These are phyloP conservation scores for Drosophila oshimai DNA, from an alignment of 1,140 invertebrate species.

Conservation along the genomic window DNA sequence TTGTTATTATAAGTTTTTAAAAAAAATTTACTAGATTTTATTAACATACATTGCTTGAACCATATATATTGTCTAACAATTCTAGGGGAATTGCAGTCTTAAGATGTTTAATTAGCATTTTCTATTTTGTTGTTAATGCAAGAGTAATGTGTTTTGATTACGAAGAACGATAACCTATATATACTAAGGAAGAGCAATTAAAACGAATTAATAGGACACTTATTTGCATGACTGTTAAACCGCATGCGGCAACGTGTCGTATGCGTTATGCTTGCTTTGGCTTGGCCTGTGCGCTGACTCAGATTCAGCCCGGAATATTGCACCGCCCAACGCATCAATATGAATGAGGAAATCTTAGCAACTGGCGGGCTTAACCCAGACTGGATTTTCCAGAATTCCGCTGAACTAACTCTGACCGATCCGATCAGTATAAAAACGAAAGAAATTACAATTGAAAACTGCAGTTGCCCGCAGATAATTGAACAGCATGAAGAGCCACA, in stretches of 20 bases:
- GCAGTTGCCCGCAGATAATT: slow-evolving; percentile 6
- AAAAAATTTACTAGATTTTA: no score
- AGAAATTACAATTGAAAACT: neutral
- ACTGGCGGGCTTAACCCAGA: neutral
- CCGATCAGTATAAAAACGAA: slow-evolving; percentile 20
- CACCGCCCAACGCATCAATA: neutral
- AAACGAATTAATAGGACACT: neutral
- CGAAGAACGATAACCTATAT: no score
- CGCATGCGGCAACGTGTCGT: slow-evolving; percentile 14
- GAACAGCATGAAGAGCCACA: slow-evolving; percentile 13
- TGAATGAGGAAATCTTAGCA: slow-evolving; percentile 18
- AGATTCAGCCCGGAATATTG: neutral
- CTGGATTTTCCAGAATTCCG: slow-evolving; percentile 16
- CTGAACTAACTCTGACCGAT: neutral
- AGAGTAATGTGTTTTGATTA: no score
- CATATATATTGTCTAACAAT: no score
- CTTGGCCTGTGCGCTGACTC: slow-evolving; percentile 6
- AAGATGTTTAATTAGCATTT: no score
- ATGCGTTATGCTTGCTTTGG: slow-evolving; percentile 13
- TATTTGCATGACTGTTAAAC: neutral
- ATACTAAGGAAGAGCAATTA: no score
- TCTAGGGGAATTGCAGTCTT: no score
- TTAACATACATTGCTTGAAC: no score
- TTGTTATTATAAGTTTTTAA: no score
- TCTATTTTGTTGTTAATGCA: no score